Conservation (phyloP, 1,140 invertebrate genomes). For the Hycleus phaleratus region DNA sequence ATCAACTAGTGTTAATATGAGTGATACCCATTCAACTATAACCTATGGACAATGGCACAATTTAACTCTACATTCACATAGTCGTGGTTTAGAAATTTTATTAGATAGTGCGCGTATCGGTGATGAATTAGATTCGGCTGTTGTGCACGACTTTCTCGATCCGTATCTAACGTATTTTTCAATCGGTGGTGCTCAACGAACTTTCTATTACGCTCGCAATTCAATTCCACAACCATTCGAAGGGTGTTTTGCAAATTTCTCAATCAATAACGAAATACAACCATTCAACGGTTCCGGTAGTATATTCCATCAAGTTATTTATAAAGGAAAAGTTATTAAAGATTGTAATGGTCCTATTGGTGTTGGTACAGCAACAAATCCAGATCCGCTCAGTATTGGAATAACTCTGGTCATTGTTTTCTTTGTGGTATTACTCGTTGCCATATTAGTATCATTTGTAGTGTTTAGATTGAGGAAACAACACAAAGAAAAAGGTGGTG, state of each 20-base stretch:
- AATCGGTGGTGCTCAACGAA: constrained; percentile 60
- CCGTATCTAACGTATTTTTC: constrained; percentile 75
- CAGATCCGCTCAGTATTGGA: constrained; percentile 82
- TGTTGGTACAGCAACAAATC: constrained; percentile 63
- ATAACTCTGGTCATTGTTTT: constrained; percentile 90
- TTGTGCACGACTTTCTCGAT: constrained; percentile 86
- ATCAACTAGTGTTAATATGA: constrained; percentile 75
- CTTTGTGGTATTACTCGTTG: constrained; percentile 80
- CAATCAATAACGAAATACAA: constrained; percentile 80
- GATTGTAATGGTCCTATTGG: constrained; percentile 65
- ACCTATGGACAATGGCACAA: constrained; percentile 84
- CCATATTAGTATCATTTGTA: constrained; percentile 81
- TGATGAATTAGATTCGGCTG: constrained; percentile 74
- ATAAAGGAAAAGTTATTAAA: constrained; percentile 58
- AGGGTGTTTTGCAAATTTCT: constrained; percentile 85
- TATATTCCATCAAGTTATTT: constrained; percentile 61
- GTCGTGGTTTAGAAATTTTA: constrained; percentile 60
- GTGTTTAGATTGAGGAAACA: constrained; percentile 80
- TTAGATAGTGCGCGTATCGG: constrained; percentile 64
- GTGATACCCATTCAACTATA: constrained; percentile 48
- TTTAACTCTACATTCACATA: constrained; percentile 60
- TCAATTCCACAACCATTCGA: constrained; percentile 56
- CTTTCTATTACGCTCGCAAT: constrained; percentile 48
- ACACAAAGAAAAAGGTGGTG: constrained; percentile 69
- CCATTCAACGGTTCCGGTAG: constrained; percentile 80